Evolutionary conservation across 2,113 vertebrate species (phyloP).

Genomic region (Actenoides hombroni): DNA sequence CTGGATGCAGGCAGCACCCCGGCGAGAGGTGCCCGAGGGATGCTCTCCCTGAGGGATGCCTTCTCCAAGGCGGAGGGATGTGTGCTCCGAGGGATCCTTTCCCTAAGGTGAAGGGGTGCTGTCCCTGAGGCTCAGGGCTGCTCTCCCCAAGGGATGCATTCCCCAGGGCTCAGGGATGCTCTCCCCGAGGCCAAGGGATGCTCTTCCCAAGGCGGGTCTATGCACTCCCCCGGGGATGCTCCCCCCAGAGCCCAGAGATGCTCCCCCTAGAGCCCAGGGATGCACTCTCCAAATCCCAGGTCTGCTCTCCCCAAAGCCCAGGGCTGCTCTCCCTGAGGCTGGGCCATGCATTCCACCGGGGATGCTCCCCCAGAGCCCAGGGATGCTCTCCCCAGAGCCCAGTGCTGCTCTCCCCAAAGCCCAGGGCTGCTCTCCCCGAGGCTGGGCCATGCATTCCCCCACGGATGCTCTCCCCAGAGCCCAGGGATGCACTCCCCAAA

Average conservation of each 20-base stretch:
- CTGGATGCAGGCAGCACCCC: constrained; percentile 29
- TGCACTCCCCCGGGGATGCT: neutral
- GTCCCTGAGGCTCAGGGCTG: neutral
- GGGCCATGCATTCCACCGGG: neutral
- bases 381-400: too few relatives aligned
- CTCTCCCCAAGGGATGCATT: neutral
- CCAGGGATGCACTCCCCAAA: neutral
- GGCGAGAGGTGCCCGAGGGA: neutral
- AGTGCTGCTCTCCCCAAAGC: neutral
- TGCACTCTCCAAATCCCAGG: neutral
- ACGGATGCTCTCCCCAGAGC: neutral
- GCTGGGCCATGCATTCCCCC: neutral
- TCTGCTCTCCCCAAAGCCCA: too few relatives aligned
- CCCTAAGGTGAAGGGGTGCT: neutral
- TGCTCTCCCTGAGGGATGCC: neutral
- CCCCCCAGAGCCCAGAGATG: neutral
- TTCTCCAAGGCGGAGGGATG: neutral
- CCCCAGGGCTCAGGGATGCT: neutral
- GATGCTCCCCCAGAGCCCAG: too few relatives aligned
- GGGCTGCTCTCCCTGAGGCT: neutral
- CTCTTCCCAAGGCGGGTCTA: neutral
- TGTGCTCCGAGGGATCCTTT: neutral
- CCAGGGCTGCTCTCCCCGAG: neutral
- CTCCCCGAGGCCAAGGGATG: neutral
- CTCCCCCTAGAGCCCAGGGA: neutral